phyloP scores from a whole-genome alignment of 2,797 vertebrate species.

The Sebastes cheni region DNA sequence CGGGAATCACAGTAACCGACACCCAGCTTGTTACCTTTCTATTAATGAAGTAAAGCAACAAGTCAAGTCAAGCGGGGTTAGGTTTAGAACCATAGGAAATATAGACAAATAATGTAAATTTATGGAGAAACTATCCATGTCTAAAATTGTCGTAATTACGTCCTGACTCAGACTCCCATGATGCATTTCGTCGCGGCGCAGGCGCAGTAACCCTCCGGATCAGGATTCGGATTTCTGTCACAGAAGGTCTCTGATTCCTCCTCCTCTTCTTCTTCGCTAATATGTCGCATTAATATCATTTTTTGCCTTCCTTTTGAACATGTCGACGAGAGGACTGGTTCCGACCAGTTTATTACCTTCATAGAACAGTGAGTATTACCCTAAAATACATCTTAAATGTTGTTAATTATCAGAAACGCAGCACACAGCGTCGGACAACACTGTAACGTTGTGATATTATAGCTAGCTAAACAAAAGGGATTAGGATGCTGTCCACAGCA shows the following conservation, averaged over 20 bases:
- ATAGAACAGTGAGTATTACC: slow-evolving; percentile 66
- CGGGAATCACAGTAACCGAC: rapidly evolving
- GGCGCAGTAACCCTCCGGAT: slow-evolving; percentile 36
- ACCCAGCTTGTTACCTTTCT: neutral
- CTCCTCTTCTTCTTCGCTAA: neutral
- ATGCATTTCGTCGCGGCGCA: slow-evolving; percentile 43
- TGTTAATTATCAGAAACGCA: neutral
- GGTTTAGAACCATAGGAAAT: neutral
- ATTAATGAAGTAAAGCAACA: rapidly evolving
- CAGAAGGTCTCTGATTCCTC: slow-evolving; percentile 8
- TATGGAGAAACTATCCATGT: neutral
- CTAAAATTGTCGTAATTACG: neutral
- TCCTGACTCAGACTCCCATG: slow-evolving; percentile 59
- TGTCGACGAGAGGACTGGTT: slow-evolving; percentile 18
- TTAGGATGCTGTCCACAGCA: slow-evolving; percentile 12
- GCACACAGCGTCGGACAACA: neutral
- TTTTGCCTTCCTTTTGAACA: slow-evolving; percentile 19
- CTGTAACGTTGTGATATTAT: neutral
- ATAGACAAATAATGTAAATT: rapidly evolving
- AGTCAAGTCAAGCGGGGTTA: rapidly evolving
- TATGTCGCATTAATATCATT: slow-evolving; percentile 16
- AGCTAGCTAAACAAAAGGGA: slow-evolving; percentile 48
- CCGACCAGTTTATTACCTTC: neutral
- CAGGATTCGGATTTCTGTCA: slow-evolving; percentile 44
- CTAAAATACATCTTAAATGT: neutral